phyloP scores from a whole-genome alignment of 2,797 vertebrate genomes.

The Aplochiton taeniatus region DNA sequence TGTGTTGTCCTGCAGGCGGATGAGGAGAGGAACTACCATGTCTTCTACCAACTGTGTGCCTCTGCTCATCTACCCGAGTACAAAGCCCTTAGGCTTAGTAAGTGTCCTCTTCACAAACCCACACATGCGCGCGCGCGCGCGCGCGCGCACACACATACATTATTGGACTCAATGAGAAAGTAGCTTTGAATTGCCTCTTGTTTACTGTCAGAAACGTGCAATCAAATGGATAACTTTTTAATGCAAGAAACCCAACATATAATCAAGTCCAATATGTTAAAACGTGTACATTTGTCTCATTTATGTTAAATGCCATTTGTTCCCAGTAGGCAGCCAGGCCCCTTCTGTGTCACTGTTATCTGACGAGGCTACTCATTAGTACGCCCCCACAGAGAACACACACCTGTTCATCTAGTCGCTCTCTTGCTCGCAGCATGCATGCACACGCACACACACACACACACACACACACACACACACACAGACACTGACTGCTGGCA shows the following conservation, averaged over 20 bases:
- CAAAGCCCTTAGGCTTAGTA: slow-evolving; percentile 88
- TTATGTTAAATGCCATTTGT: too few species aligned
- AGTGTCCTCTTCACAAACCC: slow-evolving; percentile 28
- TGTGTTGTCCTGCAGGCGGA: slow-evolving; percentile 84
- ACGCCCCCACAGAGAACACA: slow-evolving; percentile 58
- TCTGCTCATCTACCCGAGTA: slow-evolving; percentile 90
- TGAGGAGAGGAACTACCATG: slow-evolving; percentile 97
- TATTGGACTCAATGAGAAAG: too few species aligned
- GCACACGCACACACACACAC: slow-evolving; percentile 42
- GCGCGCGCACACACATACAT: slow-evolving; percentile 16
- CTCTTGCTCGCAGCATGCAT: too few species aligned
- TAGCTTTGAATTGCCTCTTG: not conserved
- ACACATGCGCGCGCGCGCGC: slow-evolving; percentile 4
- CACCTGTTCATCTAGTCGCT: slow-evolving; percentile 71
- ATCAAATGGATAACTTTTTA: too few species aligned
- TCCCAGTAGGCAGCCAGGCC: not conserved
- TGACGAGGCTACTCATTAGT: slow-evolving; percentile 31
- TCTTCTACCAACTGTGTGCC: slow-evolving; percentile 98
- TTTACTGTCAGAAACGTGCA: too few species aligned
- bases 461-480: slow-evolving; percentile 21
- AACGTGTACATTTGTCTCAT: not conserved
- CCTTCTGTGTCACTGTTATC: slow-evolving; percentile 30
- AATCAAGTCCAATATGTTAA: too few species aligned
- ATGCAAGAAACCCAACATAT: too few species aligned
- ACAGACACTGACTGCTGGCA: slow-evolving; percentile 48